Evolutionary conservation across 2,888 invertebrate species (phyloP), one percentile per base, ranked within the genome.

Genomic region (Hoplodrina blanda): DNA sequence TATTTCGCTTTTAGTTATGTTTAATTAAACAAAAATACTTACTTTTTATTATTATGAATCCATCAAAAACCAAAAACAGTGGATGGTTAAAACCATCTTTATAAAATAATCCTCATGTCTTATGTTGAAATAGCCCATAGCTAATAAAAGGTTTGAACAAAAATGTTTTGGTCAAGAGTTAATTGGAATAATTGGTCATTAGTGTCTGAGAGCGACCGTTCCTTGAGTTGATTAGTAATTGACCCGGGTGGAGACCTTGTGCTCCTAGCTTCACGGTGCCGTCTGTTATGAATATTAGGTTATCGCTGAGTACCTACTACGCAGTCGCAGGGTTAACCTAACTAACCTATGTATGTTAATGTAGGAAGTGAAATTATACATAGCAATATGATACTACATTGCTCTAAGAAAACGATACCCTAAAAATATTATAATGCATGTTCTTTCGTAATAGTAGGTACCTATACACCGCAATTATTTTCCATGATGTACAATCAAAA

Each of bases 191-290:
- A 95, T 95, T 95, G 94, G 89, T 91, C 87, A 94, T 94, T 93
- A 93, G 89, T 82, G 88, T 90, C 87, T 87, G 87, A 85, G 86
- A 88, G 86, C 81, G 86, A 87, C 86, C 89, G 91, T 86, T 91
- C 86, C 91, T 91, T 89, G 89, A 90, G 91, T 92, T 94, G 91
- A 94, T 94, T 95, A 92, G 88, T 89, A 94, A 93, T 95, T 95
- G 95, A 95, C 94, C 93, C 84, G 84, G 84, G 83, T 88, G 82
- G 80, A 86, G 89, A 86, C 93, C 93, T 93, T 92, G 91, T 85
- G 81, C 78, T 78, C 82, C 78, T 78, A 78, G 80, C 82, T 82
- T 73, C 77, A 76, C 78, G 52, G 68, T 81, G 73, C 73, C 81
- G 81, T 82, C 80, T 81, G 80, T 76, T 80, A 74, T 70, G 73